Evolutionary conservation across 1,140 invertebrate genomes (phyloP).

Genomic region (Saccostrea echinata): DNA sequence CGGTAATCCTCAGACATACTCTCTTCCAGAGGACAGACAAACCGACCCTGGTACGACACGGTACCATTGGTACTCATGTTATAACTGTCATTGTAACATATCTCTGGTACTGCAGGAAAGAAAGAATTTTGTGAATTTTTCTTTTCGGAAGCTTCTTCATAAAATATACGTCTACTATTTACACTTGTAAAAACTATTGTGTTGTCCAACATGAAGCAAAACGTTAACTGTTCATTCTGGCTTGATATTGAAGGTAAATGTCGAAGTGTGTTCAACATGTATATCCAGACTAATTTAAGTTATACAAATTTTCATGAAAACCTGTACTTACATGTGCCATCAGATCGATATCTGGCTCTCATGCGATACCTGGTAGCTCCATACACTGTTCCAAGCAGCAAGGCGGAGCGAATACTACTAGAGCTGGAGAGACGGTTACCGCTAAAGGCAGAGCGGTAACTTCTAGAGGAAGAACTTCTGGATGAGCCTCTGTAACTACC

Average conservation of each 20-base stretch:
- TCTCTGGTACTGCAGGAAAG: conserved; percentile 2
- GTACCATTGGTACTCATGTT: background rate
- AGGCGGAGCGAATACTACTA: conserved; percentile 5
- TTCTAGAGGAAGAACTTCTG: background rate
- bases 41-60: conserved; percentile 30
- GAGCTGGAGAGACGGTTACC: background rate
- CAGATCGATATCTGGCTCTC: background rate
- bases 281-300: background rate
- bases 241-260: background rate
- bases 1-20: conserved; percentile 8
- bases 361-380: background rate
- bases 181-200: too few relatives aligned
- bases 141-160: background rate
- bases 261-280: background rate
- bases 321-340: background rate
- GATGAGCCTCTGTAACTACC: background rate
- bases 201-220: background rate
- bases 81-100: conserved; percentile 40
- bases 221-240: background rate
- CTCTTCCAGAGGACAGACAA: conserved; percentile 26
- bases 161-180: too few relatives aligned
- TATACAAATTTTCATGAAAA: background rate
- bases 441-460: background rate
- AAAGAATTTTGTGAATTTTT: background rate
- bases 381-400: background rate